Evolutionary conservation across 2,888 invertebrate species (phyloP).

Genomic region (Mechanitis mazaeus): DNA sequence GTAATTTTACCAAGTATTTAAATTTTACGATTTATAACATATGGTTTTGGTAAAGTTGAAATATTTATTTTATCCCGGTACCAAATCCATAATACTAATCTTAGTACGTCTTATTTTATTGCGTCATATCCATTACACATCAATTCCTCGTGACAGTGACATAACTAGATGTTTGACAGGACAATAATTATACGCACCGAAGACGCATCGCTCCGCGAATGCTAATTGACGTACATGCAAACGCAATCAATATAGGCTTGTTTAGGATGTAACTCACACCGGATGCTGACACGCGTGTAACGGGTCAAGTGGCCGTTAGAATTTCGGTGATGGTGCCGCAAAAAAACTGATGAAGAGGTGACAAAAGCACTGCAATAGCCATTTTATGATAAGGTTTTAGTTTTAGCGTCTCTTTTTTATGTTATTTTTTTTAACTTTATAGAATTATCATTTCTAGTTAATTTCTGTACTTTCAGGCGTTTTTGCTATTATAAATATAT

Average conservation of each 20-base stretch:
- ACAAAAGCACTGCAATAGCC: too few relatives aligned
- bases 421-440: too few relatives aligned
- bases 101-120: constrained; percentile 27
- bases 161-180: constrained; percentile 63
- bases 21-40: too few relatives aligned
- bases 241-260: constrained; percentile 71
- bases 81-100: constrained; percentile 17
- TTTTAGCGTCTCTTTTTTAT: too few relatives aligned
- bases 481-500: too few relatives aligned
- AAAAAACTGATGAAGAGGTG: not conserved
- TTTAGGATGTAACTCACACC: constrained; percentile 56
- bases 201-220: constrained; percentile 68
- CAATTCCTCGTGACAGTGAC: constrained; percentile 53
- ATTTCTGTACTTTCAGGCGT: too few relatives aligned
- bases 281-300: constrained; percentile 32
- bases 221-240: constrained; percentile 75
- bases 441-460: too few relatives aligned
- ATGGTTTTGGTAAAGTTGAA: not conserved
- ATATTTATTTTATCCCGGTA: constrained; percentile 9
- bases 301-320: constrained; percentile 22
- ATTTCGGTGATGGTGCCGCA: not conserved
- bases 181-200: constrained; percentile 63
- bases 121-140: constrained; percentile 32
- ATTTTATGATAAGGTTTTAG: too few relatives aligned
- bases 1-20: too few relatives aligned